These are phyloP conservation scores for Stercorarius parasiticus DNA, from an alignment of 2,113 vertebrate species.

Conservation along the genomic window DNA sequence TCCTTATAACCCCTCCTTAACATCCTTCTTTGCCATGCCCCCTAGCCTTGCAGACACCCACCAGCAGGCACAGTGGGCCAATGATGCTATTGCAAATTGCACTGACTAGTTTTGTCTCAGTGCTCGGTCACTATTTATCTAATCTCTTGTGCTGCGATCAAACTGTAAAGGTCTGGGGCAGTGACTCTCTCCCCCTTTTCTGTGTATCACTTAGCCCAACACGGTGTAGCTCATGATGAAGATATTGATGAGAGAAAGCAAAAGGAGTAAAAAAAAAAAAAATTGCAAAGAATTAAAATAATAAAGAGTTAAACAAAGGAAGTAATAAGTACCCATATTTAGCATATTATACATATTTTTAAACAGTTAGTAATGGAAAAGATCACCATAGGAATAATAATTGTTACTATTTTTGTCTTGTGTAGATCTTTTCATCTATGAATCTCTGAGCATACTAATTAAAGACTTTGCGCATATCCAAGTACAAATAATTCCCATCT, in stretches of 20 bases:
- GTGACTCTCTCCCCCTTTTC: background rate
- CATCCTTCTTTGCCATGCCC: background rate
- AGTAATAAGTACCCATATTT: background rate
- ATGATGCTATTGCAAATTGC: background rate
- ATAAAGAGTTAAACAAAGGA: background rate
- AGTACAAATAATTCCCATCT: constrained; percentile 37
- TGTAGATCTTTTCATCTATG: background rate
- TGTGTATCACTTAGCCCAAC: background rate
- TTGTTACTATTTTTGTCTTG: constrained; percentile 15
- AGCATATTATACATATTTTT: background rate
- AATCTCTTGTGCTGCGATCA: background rate
- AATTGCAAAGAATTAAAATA: background rate
- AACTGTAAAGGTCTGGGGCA: background rate
- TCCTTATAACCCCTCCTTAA: background rate
- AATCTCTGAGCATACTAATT: background rate
- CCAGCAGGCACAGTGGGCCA: background rate
- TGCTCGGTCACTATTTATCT: background rate
- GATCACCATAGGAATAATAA: background rate
- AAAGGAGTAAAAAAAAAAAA: background rate
- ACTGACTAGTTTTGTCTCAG: background rate
- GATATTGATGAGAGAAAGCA: background rate
- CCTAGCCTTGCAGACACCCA: background rate
- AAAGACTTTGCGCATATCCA: background rate
- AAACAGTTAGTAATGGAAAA: background rate
- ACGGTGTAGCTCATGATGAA: background rate